These are phyloP conservation scores for Acanthosepion pharaonis DNA, from an alignment of 2,888 invertebrate species.

Conservation along the genomic window DNA sequence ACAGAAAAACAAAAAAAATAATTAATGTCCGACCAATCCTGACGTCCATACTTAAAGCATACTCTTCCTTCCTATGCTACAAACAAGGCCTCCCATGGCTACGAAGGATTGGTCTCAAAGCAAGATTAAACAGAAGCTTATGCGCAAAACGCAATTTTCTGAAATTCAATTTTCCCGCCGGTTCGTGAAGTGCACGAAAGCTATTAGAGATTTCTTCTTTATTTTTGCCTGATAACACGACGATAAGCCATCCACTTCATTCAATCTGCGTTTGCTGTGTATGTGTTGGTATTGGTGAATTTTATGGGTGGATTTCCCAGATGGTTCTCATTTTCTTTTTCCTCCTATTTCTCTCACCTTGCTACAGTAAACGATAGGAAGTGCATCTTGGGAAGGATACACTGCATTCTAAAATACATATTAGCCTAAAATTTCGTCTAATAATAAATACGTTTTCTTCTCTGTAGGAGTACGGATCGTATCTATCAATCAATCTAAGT, in stretches of 20 bases:
- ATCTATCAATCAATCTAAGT: too few species aligned
- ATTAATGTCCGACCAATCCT: not conserved
- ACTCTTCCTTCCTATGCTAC: not conserved
- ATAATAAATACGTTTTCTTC: too few species aligned
- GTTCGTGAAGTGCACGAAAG: not conserved
- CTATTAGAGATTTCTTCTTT: not conserved
- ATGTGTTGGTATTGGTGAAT: not conserved
- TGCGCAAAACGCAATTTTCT: not conserved
- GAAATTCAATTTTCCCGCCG: not conserved
- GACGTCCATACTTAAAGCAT: too few species aligned
- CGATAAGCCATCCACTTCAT: not conserved
- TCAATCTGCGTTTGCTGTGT: not conserved
- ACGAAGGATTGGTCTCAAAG: not conserved
- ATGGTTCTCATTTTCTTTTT: too few species aligned
- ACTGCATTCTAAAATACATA: too few species aligned
- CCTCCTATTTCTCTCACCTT: too few species aligned
- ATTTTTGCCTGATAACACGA: not conserved
- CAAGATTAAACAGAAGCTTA: not conserved
- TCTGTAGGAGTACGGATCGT: too few species aligned
- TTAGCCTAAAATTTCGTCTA: too few species aligned
- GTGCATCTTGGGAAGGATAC: too few species aligned
- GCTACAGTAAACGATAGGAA: too few species aligned
- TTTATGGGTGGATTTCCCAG: not conserved
- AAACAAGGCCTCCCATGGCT: not conserved
- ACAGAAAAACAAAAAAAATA: too few species aligned